phyloP scores from a whole-genome alignment of 2,113 vertebrate species.

The Ceyx cyanopectus region DNA sequence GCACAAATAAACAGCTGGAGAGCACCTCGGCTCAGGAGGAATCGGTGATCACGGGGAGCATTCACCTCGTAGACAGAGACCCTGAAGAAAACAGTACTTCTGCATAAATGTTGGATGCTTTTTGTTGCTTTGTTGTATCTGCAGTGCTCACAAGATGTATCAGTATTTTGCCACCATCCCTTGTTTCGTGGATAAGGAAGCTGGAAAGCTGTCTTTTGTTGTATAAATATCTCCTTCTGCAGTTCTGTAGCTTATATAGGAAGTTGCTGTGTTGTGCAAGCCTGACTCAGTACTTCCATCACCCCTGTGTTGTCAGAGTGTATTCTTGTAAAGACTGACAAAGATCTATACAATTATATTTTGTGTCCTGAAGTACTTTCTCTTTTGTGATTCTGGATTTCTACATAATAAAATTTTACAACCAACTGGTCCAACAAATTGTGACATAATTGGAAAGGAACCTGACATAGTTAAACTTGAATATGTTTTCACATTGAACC shows the following conservation, averaged over 20 bases:
- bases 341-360: not conserved
- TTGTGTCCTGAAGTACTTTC: not conserved
- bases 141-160: not conserved
- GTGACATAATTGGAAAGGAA: not conserved
- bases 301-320: not conserved
- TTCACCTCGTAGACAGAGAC: conserved; percentile 65
- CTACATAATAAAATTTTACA: not conserved
- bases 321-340: not conserved
- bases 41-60: conserved; percentile 49
- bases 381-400: not conserved
- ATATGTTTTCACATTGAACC: not conserved
- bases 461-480: not conserved
- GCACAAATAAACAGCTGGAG: conserved; percentile 46
- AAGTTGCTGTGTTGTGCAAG: conserved; percentile 18
- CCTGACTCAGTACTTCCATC: not conserved
- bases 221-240: not conserved
- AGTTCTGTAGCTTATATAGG: not conserved
- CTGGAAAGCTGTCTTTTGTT: not conserved
- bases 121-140: not conserved
- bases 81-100: conserved; percentile 50
- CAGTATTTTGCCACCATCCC: not conserved
- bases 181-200: not conserved
- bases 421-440: not conserved
- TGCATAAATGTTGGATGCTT: conserved; percentile 15
- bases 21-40: conserved; percentile 46